phyloP scores from a whole-genome alignment of 2,888 invertebrate genomes.

The Nymphalis polychloros region DNA sequence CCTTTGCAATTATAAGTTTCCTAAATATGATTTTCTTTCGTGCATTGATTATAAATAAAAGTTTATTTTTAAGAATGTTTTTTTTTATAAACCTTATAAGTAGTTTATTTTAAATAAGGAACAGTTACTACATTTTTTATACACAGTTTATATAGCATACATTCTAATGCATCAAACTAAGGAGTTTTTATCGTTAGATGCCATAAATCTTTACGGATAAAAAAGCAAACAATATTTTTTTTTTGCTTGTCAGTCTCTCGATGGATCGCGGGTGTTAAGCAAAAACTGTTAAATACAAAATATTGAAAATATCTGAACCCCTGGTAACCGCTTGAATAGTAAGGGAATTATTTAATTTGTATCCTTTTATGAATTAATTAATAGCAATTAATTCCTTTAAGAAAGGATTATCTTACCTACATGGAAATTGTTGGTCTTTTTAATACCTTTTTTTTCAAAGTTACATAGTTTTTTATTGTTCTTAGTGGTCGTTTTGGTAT shows the following conservation, averaged over 20 bases:
- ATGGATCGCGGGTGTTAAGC: conserved; percentile 57
- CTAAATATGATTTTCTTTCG: too few relatives aligned
- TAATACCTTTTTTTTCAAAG: background rate
- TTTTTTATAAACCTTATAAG: too few relatives aligned
- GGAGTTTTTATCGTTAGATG: conserved; percentile 23
- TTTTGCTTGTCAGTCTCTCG: conserved; percentile 67
- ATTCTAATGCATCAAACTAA: background rate
- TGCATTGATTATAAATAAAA: too few relatives aligned
- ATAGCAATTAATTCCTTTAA: background rate
- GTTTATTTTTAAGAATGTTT: too few relatives aligned
- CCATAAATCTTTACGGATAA: conserved; percentile 65
- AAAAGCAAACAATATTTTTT: conserved; percentile 66
- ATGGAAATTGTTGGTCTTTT: background rate
- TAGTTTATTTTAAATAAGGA: too few relatives aligned
- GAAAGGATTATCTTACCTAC: too few relatives aligned
- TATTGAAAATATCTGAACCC: conserved; percentile 10
- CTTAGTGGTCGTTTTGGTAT: too few relatives aligned
- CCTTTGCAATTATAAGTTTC: too few relatives aligned
- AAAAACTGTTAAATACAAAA: conserved; percentile 51
- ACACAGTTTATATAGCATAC: too few relatives aligned
- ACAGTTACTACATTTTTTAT: too few relatives aligned
- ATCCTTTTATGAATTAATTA: background rate
- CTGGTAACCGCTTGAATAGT: background rate
- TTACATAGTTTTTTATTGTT: too few relatives aligned
- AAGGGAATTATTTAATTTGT: background rate